Conservation (phyloP, 2,797 vertebrate genomes). For the Scarus forsteni region DNA sequence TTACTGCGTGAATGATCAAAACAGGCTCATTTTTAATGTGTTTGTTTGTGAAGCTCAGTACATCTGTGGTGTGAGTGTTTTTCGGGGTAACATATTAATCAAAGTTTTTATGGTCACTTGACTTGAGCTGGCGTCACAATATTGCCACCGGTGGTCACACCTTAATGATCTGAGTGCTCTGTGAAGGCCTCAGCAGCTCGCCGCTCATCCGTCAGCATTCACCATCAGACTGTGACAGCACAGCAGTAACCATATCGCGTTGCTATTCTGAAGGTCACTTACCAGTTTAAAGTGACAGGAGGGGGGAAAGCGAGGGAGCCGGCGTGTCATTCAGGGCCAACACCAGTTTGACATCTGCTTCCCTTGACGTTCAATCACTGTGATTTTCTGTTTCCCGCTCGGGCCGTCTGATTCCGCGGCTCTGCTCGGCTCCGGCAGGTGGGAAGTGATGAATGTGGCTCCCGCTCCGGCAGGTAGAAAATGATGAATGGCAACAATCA, state of each 20-base stretch:
- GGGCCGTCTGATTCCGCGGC: constrained; percentile 42
- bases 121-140: constrained; percentile 20
- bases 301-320: constrained; percentile 51
- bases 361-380: constrained; percentile 74
- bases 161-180: constrained; percentile 62
- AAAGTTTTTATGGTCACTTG: constrained; percentile 35
- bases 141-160: constrained; percentile 35
- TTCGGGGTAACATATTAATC: constrained; percentile 30
- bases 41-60: not conserved
- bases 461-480: constrained; percentile 51
- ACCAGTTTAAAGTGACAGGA: constrained; percentile 69
- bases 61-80: not conserved
- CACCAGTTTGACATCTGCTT: constrained; percentile 74
- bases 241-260: constrained; percentile 51
- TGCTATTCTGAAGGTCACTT: constrained; percentile 75
- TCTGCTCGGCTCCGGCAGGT: constrained; percentile 46
- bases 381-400: constrained; percentile 65
- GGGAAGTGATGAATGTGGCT: constrained; percentile 64
- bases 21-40: too few species aligned
- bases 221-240: constrained; percentile 49
- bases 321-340: constrained; percentile 64
- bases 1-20: too few species aligned
- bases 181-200: constrained; percentile 47
- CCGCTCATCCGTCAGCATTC: constrained; percentile 59
- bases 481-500: constrained; percentile 80